Percentiles rank a stretch among this genome's conserved stretches.
Evolutionary conservation across 2,888 invertebrate species (phyloP).

Genomic region (Drosophila cyrtoloma): DNA sequence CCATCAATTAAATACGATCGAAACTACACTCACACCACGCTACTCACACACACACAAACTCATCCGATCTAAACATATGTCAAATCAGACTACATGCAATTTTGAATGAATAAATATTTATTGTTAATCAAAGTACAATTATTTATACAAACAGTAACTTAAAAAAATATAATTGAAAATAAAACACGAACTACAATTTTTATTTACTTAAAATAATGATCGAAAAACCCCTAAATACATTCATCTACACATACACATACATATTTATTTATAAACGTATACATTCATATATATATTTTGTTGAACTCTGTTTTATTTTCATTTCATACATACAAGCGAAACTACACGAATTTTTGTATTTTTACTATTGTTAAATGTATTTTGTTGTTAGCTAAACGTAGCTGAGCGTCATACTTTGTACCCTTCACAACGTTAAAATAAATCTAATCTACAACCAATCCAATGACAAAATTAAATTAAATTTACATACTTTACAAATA

Average conservation of each 20-base stretch:
- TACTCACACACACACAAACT: conserved; percentile 4
- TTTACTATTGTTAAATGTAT: conserved; percentile 64
- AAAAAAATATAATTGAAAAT: conserved; percentile 13
- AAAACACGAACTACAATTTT: conserved; percentile 12
- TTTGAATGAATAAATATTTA: conserved; percentile 25
- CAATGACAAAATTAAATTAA: conserved; percentile 71
- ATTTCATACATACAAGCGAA: conserved; percentile 50
- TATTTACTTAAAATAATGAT: background rate
- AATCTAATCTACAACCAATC: conserved; percentile 73
- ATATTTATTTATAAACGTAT: conserved; percentile 14
- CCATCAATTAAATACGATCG: conserved; percentile 38
- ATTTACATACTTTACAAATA: conserved; percentile 58
- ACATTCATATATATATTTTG: conserved; percentile 39
- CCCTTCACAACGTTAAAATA: conserved; percentile 67
- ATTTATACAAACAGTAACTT: conserved; percentile 33
- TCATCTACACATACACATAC: conserved; percentile 8
- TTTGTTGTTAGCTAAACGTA: conserved; percentile 78
- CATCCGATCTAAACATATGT: conserved; percentile 15
- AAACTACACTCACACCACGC: conserved; percentile 14
- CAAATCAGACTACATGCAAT: conserved; percentile 57
- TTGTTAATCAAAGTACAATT: conserved; percentile 50
- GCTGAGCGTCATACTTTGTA: conserved; percentile 76
- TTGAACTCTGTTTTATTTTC: conserved; percentile 51
- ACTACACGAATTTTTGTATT: conserved; percentile 55
- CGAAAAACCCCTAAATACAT: conserved; percentile 7